A percentile compares a stretch with the other conserved stretches of the same genome.
Evolutionary conservation across 2,888 invertebrate genomes (phyloP).

Genomic region (Drosophila percnosoma): DNA sequence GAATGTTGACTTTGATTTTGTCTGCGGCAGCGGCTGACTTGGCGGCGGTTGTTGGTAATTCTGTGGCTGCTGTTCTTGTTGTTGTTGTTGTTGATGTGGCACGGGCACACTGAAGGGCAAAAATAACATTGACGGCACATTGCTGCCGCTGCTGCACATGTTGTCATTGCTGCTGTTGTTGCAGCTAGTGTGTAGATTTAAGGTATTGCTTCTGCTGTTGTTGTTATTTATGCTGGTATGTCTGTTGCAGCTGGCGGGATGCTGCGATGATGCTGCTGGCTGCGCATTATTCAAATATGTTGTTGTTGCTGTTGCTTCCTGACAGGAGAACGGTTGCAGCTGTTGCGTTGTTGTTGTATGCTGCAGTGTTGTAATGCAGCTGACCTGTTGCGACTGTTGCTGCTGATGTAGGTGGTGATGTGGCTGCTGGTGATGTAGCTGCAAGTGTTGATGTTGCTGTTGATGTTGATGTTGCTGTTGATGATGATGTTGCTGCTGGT

Average conservation of each 20-base stretch:
- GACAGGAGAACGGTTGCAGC: slow-evolving; percentile 38
- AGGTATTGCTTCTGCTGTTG: not conserved
- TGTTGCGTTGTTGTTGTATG: slow-evolving; percentile 62
- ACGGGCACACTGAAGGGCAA: slow-evolving; percentile 77
- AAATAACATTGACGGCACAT: slow-evolving; percentile 69
- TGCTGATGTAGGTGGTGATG: slow-evolving; percentile 52
- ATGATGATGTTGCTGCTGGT: slow-evolving; percentile 47
- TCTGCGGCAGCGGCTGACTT: not conserved
- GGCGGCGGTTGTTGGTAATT: slow-evolving; percentile 13
- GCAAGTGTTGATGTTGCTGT: slow-evolving; percentile 41
- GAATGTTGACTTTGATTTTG: slow-evolving; percentile 21
- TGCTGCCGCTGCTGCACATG: slow-evolving; percentile 1
- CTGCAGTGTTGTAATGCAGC: slow-evolving; percentile 65
- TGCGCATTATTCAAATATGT: slow-evolving; percentile 31
- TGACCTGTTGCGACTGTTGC: slow-evolving; percentile 40
- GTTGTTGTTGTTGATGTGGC: slow-evolving; percentile 15
- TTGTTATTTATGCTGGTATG: slow-evolving; percentile 4
- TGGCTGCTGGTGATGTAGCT: slow-evolving; percentile 31
- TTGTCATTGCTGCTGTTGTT: slow-evolving; percentile 20
- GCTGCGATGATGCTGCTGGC: slow-evolving; percentile 24
- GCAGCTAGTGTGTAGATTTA: slow-evolving; percentile 1
- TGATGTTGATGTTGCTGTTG: slow-evolving; percentile 17
- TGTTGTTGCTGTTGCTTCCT: slow-evolving; percentile 16
- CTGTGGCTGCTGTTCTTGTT: slow-evolving; percentile 15
- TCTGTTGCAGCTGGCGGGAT: slow-evolving; percentile 30